Evolutionary conservation across 2,888 invertebrate species (phyloP).

Genomic region (Platerodrilus igneus): DNA sequence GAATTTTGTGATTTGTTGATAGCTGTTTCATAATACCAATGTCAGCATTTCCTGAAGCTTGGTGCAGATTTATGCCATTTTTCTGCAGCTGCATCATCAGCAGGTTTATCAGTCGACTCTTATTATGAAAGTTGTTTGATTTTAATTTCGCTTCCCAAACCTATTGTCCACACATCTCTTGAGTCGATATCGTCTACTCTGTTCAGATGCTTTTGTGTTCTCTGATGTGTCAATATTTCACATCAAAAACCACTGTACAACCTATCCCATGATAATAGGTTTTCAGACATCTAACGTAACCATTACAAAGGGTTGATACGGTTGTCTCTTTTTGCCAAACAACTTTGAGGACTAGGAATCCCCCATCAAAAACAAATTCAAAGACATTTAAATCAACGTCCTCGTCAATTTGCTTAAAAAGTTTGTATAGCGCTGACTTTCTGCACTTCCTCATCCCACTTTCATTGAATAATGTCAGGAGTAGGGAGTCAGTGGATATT

Average conservation of each 20-base stretch:
- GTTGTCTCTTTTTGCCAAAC: neutral
- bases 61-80: constrained; percentile 1
- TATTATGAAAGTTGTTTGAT: neutral
- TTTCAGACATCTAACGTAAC: too few relatives aligned
- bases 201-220: neutral
- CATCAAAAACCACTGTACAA: too few relatives aligned
- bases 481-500: too few relatives aligned
- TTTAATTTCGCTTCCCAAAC: constrained; percentile 2
- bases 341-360: neutral
- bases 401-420: too few relatives aligned
- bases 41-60: constrained; percentile 3
- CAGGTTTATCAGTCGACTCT: constrained; percentile 1
- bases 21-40: too few relatives aligned
- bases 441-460: too few relatives aligned
- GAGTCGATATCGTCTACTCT: constrained; percentile 5
- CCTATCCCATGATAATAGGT: too few relatives aligned
- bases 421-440: neutral
- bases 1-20: too few relatives aligned
- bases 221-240: constrained; percentile 1
- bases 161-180: constrained; percentile 2
- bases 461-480: neutral
- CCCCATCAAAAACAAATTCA: neutral
- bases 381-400: too few relatives aligned
- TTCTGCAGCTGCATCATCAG: too few relatives aligned
- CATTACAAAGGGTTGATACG: neutral